Percentiles rank a stretch among this genome's conserved stretches.
Conservation (phyloP, 2,888 invertebrate genomes). For the Ceramica pisi region DNA sequence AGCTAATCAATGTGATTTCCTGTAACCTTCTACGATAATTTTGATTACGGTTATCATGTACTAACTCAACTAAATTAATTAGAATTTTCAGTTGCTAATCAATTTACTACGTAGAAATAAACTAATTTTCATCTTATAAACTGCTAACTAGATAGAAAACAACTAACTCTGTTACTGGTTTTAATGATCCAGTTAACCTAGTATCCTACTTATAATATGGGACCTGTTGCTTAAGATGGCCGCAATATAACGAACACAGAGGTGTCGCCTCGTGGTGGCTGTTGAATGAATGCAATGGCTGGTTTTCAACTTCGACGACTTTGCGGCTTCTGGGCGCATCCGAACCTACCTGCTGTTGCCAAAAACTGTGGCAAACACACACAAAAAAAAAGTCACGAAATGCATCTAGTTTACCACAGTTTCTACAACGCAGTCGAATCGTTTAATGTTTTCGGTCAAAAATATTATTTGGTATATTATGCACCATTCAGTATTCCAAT, state of each 20-base stretch:
- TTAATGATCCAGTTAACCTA: conserved; percentile 22
- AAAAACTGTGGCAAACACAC: conserved; percentile 40
- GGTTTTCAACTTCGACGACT: conserved; percentile 70
- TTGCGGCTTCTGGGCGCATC: conserved; percentile 84
- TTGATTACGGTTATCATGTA: conserved; percentile 44
- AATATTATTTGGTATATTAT: conserved; percentile 41
- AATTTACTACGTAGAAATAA: conserved; percentile 30
- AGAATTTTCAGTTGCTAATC: conserved; percentile 59
- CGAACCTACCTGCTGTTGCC: conserved; percentile 77
- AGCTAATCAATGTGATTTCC: conserved; percentile 29
- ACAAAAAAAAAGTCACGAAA: not conserved
- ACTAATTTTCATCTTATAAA: conserved; percentile 48
- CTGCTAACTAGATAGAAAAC: conserved; percentile 37
- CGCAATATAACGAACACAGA: conserved; percentile 38
- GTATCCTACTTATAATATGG: conserved; percentile 39
- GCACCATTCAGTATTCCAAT: conserved; percentile 53
- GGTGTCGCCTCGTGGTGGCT: conserved; percentile 46
- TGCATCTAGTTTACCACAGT: conserved; percentile 42
- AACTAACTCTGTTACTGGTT: conserved; percentile 36
- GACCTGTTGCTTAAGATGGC: conserved; percentile 41
- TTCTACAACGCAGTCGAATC: conserved; percentile 47
- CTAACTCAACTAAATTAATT: conserved; percentile 45
- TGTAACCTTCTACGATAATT: conserved; percentile 18
- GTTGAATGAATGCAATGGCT: conserved; percentile 75
- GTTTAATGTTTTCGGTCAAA: conserved; percentile 48